A percentile compares a stretch with the other conserved stretches of the same genome.
Conservation (phyloP, 2,797 vertebrate genomes). For the Bucorvus abyssinicus region DNA sequence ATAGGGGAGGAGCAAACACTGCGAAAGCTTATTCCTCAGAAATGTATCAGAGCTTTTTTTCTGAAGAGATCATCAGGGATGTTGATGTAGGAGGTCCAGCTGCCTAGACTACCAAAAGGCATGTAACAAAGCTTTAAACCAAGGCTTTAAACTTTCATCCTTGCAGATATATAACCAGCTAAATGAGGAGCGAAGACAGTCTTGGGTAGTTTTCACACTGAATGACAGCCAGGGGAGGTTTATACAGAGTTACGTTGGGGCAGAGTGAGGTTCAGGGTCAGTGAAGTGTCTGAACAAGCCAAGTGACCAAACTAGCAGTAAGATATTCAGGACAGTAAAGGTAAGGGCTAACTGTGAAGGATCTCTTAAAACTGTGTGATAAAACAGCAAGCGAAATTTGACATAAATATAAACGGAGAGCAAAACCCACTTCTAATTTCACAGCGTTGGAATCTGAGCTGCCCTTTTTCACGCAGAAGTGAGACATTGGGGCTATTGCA, state of each 20-base stretch:
- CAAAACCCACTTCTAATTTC: neutral
- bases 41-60: neutral
- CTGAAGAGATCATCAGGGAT: neutral
- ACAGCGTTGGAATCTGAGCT: neutral
- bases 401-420: neutral
- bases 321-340: neutral
- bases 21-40: neutral
- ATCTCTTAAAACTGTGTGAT: neutral
- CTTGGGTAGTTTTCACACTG: neutral
- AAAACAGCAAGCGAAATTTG: neutral
- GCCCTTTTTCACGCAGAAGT: neutral
- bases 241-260: neutral
- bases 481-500: neutral
- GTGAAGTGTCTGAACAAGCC: neutral
- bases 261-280: neutral
- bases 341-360: neutral
- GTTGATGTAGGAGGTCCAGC: neutral
- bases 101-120: neutral
- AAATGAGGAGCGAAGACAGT: neutral
- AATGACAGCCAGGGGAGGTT: neutral
- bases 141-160: neutral
- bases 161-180: neutral
- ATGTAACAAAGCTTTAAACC: neutral
- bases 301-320: neutral
- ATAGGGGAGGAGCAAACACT: neutral